A percentile compares a stretch with the other conserved stretches of the same genome.
phyloP scores from a whole-genome alignment of 1,140 invertebrate genomes.

The Drosophila melanica region DNA sequence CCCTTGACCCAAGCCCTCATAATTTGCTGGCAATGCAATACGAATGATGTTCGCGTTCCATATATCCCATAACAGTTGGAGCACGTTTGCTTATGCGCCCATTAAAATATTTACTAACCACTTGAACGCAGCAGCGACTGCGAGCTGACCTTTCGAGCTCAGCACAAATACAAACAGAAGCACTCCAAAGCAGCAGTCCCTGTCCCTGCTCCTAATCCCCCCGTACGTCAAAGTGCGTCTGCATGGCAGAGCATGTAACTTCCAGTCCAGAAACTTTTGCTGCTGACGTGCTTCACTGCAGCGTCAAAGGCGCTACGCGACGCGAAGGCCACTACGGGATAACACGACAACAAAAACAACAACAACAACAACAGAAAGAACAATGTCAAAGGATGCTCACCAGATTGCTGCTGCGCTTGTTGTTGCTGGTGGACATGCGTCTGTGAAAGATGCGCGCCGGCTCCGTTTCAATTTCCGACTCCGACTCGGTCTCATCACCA shows the following conservation, averaged over 20 bases:
- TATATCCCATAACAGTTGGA: slow-evolving; percentile 15
- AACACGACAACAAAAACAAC: slow-evolving; percentile 1
- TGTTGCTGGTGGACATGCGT: slow-evolving; percentile 86
- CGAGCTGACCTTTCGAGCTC: slow-evolving; percentile 56
- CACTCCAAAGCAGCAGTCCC: slow-evolving; percentile 32
- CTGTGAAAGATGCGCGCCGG: slow-evolving; percentile 88
- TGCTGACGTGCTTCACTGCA: slow-evolving; percentile 55
- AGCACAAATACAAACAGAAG: slow-evolving; percentile 46
- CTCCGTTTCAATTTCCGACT: slow-evolving; percentile 88
- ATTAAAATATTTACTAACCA: slow-evolving; percentile 66
- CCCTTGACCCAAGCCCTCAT: slow-evolving; percentile 32
- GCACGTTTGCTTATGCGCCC: slow-evolving; percentile 33
- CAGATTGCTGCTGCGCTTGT: slow-evolving; percentile 86
- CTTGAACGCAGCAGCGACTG: slow-evolving; percentile 54
- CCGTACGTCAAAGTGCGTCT: slow-evolving; percentile 33
- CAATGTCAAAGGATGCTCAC: slow-evolving; percentile 84
- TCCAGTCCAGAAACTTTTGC: slow-evolving; percentile 71
- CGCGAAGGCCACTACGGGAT: slow-evolving; percentile 16
- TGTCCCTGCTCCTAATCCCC: not conserved
- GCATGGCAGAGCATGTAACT: slow-evolving; percentile 61
- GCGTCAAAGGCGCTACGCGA: slow-evolving; percentile 26
- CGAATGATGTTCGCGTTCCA: not conserved
- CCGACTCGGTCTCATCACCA: slow-evolving; percentile 86
- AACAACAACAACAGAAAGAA: not conserved
- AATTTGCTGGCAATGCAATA: slow-evolving; percentile 11